Conservation (phyloP, 2,888 invertebrate genomes). For the Gymnosoma rotundatum region DNA sequence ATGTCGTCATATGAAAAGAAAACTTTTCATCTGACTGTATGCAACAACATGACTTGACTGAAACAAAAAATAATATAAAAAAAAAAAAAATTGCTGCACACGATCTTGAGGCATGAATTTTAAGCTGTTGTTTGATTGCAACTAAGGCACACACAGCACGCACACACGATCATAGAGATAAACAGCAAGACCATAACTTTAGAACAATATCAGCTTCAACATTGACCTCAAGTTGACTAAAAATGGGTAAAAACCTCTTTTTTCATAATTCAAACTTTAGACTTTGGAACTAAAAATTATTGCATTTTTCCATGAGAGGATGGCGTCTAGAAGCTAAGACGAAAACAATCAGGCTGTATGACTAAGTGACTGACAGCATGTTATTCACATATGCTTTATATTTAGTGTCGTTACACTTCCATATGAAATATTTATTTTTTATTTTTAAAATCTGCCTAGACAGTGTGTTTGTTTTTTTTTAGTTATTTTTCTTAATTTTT, state of each 20-base stretch:
- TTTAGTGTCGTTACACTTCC: background rate
- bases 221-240: conserved; percentile 80
- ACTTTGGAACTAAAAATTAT: conserved; percentile 58
- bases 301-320: conserved; percentile 31
- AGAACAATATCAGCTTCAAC: conserved; percentile 72
- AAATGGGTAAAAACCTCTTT: conserved; percentile 80
- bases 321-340: conserved; percentile 51
- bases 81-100: conserved; percentile 52
- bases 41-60: conserved; percentile 35
- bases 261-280: conserved; percentile 73
- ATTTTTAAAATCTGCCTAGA: conserved; percentile 29
- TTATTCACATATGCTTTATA: background rate
- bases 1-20: conserved; percentile 36
- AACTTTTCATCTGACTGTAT: conserved; percentile 31
- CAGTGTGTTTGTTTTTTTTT: conserved; percentile 37
- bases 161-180: conserved; percentile 9
- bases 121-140: conserved; percentile 22
- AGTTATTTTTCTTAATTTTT: conserved; percentile 7
- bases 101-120: conserved; percentile 57
- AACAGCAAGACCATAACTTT: conserved; percentile 57
- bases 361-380: conserved; percentile 55
- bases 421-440: conserved; percentile 21
- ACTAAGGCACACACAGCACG: conserved; percentile 19
- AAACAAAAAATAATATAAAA: conserved; percentile 9
- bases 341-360: conserved; percentile 38